Base-by-base conservation (phyloP, 2,888 invertebrate genomes). In the Melangyna quadrimaculata region DNA sequence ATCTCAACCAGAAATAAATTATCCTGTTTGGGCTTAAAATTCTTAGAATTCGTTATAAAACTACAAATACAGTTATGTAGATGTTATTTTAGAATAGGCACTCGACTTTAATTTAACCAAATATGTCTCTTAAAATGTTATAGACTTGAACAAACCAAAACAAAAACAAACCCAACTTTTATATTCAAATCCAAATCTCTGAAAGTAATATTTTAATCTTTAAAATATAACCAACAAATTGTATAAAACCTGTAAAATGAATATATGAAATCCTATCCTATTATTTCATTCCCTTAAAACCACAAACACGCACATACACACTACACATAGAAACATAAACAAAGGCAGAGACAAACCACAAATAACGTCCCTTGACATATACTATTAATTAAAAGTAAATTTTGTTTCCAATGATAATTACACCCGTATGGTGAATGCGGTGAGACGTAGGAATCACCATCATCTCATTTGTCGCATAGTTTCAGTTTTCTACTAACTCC, bases 351-450 rank as follows among this genome's bases (percentile, higher is more conserved):
- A 67, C 53, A 79, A 71, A 35, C 84, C 84, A 67, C 84, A 79
- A 84, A 84, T 79, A 79, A 79, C 79, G 71, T 71, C 79, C 79
- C 84, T 75, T 67, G 71, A 71, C 71, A 65, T 17, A 71, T 84
- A 71, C 71, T 70, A 84, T 79, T 84, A 84, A 84, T 84, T 84
- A 79, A 79, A 79, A 79, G 71, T 79, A 79, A 84, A 84, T 79
- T 84, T 79, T 71, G 75, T 84, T 84, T 71, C 53, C 63, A 78
- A 79, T 79, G 79, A 71, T 75, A 84, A 84, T 75, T 84, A 84
- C 59, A 73, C 78, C 74, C 75, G 67, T 79, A 79, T 84, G 84
- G 84, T 71, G 51, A 67, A 29, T 72, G 70, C 65, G 74, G 74
- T 63, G 70, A 65, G 65, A 67, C 71, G 59, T 45, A 77, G 69